Evolutionary conservation across 2,113 vertebrate genomes (phyloP).

Genomic region (Bubo bubo): DNA sequence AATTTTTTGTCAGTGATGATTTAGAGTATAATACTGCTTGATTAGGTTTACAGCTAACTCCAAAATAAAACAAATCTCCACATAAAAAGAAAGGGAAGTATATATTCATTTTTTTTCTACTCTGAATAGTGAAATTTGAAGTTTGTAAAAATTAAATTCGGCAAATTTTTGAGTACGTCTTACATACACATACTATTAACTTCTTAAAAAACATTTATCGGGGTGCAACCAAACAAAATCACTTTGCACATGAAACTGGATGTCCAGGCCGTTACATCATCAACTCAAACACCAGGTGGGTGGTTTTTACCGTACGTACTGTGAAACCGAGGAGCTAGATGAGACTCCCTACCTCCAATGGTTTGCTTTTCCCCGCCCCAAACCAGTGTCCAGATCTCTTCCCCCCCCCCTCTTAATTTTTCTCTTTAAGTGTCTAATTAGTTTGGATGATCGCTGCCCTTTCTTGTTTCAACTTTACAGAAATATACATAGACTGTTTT

Average conservation of each 20-base stretch:
- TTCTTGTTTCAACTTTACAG: neutral
- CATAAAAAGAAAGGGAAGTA: neutral
- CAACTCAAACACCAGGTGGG: neutral
- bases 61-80: neutral
- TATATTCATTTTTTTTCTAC: neutral
- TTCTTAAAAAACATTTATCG: neutral
- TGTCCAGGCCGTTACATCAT: neutral
- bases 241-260: neutral
- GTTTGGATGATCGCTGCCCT: neutral
- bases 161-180: neutral
- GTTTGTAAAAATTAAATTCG: neutral
- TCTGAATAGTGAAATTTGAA: neutral
- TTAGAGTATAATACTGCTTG: neutral
- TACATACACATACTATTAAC: accelerated
- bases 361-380: neutral
- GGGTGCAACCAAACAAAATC: neutral
- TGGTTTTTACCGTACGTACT: accelerated
- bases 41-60: neutral
- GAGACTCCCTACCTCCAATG: too few species aligned
- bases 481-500: neutral
- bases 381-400: neutral
- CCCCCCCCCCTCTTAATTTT: neutral
- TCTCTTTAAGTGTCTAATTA: neutral
- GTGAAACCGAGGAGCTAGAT: neutral
- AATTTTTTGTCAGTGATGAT: neutral